Conservation (phyloP, 2,888 invertebrate genomes). For the Nasonia oneida region DNA sequence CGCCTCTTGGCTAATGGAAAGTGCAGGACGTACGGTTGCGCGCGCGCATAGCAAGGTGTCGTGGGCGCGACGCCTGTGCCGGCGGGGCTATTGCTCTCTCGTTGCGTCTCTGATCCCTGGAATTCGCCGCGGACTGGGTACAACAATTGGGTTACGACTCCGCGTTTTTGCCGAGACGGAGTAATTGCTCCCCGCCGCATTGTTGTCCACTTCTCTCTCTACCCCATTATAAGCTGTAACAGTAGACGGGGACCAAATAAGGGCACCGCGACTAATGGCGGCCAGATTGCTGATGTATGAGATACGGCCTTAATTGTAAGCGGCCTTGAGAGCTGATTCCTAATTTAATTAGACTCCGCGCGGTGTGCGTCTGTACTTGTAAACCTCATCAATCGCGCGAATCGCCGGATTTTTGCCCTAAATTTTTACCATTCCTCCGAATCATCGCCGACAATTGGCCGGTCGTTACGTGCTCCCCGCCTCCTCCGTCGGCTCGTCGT, state of each 20-base stretch:
- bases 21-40: not conserved
- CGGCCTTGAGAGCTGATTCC: slow-evolving; percentile 7
- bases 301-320: not conserved
- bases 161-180: not conserved
- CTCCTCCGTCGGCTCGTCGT: not conserved
- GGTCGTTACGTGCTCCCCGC: not conserved
- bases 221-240: slow-evolving; percentile 1
- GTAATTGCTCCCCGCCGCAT: not conserved
- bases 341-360: slow-evolving; percentile 1
- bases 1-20: slow-evolving; percentile 36
- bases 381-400: not conserved
- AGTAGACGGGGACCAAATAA: not conserved
- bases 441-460: slow-evolving; percentile 11
- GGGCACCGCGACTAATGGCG: slow-evolving; percentile 1
- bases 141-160: not conserved
- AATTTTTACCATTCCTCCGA: not conserved
- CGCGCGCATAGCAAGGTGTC: not conserved
- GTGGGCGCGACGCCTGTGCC: not conserved
- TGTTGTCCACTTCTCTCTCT: not conserved
- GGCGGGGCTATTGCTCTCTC: not conserved
- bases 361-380: not conserved
- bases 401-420: not conserved
- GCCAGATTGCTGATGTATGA: not conserved
- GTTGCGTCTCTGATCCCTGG: not conserved
- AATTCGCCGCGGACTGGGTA: not conserved